These are phyloP conservation scores for Tragopan temminckii DNA, from an alignment of 2,797 vertebrate species.

Conservation along the genomic window DNA sequence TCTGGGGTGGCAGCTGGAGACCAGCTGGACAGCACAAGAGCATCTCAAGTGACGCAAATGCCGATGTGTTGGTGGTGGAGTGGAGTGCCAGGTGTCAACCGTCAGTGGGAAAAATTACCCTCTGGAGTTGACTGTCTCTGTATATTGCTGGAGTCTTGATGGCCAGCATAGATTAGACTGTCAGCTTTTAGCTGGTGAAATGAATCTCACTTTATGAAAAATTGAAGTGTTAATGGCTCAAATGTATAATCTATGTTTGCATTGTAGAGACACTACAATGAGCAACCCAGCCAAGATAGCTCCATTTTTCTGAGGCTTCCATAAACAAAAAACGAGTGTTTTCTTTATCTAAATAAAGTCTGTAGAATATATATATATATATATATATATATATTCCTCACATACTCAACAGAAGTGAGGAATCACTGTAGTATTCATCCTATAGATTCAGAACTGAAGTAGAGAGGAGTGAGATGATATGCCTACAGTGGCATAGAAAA, in stretches of 20 bases:
- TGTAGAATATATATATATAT: not conserved
- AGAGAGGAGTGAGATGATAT: not conserved
- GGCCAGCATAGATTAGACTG: not conserved
- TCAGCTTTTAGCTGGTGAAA: slow-evolving; percentile 36
- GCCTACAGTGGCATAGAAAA: not conserved
- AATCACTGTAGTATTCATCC: not conserved
- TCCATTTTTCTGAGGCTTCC: not conserved
- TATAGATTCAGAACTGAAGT: not conserved
- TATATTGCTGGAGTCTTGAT: not conserved
- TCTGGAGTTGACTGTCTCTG: not conserved
- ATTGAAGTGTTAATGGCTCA: not conserved
- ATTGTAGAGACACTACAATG: not conserved
- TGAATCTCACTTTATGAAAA: slow-evolving; percentile 7
- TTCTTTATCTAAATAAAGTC: not conserved
- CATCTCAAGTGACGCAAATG: not conserved
- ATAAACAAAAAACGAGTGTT: not conserved
- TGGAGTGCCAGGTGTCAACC: slow-evolving; percentile 1
- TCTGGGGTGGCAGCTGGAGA: not conserved
- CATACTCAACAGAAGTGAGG: not conserved
- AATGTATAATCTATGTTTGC: not conserved
- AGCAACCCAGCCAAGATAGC: not conserved
- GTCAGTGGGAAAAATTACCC: not conserved
- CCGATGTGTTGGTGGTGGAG: not conserved
- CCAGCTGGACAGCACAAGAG: not conserved
- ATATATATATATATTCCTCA: not conserved